These are phyloP conservation scores for Lithosia quadra DNA, from an alignment of 2,888 invertebrate genomes.

Conservation along the genomic window DNA sequence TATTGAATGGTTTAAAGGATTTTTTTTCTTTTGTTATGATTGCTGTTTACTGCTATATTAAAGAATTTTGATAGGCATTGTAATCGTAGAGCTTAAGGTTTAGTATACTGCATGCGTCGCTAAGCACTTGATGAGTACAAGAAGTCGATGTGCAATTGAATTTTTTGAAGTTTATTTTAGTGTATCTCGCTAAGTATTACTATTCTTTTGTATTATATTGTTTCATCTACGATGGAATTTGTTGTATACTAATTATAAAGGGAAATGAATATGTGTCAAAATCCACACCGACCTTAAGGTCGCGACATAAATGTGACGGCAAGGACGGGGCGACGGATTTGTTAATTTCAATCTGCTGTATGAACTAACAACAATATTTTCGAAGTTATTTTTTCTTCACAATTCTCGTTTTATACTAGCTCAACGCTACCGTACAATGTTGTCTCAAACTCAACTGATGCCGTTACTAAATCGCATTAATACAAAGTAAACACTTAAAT, in stretches of 20 bases:
- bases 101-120: conserved; percentile 41
- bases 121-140: conserved; percentile 21
- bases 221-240: conserved; percentile 11
- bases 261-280: conserved; percentile 33
- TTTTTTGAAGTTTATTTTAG: not conserved
- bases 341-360: conserved; percentile 36
- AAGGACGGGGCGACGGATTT: conserved; percentile 32
- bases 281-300: conserved; percentile 35
- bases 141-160: not conserved
- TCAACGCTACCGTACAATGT: not conserved
- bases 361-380: conserved; percentile 11
- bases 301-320: conserved; percentile 30
- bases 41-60: conserved; percentile 20
- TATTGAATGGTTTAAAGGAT: conserved; percentile 23
- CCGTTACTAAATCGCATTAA: conserved; percentile 10
- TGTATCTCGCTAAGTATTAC: conserved; percentile 51
- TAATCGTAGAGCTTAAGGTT: conserved; percentile 33
- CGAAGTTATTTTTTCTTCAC: not conserved
- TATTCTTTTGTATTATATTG: conserved; percentile 29
- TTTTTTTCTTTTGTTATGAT: conserved; percentile 33
- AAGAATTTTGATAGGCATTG: conserved; percentile 15
- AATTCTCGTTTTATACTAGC: not conserved
- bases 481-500: not conserved
- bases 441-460: not conserved
- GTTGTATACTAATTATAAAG: conserved; percentile 16